A percentile compares a stretch with the other conserved stretches of the same genome.
These are phyloP conservation scores for Aporrectodea caliginosa DNA, from an alignment of 1,140 invertebrate species.

Conservation along the genomic window DNA sequence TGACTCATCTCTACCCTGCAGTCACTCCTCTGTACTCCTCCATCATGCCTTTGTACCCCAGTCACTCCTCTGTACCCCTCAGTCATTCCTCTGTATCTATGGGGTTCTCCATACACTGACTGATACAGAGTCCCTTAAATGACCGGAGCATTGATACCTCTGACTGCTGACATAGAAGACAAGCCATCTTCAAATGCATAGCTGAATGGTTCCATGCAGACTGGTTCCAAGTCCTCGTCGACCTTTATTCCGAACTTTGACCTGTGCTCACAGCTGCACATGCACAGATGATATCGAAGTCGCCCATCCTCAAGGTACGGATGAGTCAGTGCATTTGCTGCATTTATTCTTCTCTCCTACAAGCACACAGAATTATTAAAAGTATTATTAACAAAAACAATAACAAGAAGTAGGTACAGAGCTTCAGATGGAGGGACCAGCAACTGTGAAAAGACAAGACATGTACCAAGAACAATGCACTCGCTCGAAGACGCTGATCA, in stretches of 20 bases:
- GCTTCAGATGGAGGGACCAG: too few relatives aligned
- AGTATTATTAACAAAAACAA: too few relatives aligned
- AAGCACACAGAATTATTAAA: too few relatives aligned
- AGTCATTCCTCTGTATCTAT: too few relatives aligned
- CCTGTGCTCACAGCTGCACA: slow-evolving; percentile 93
- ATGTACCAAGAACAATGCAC: too few relatives aligned
- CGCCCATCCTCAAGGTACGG: slow-evolving; percentile 96
- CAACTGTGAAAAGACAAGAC: too few relatives aligned
- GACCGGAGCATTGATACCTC: not conserved
- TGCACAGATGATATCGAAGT: slow-evolving; percentile 97
- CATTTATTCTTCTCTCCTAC: slow-evolving; percentile 87
- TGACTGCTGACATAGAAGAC: slow-evolving; percentile 64
- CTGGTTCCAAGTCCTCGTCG: slow-evolving; percentile 82
- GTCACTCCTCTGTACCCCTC: too few relatives aligned
- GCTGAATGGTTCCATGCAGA: slow-evolving; percentile 80
- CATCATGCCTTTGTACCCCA: too few relatives aligned
- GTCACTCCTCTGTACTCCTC: too few relatives aligned
- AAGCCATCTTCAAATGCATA: slow-evolving; percentile 92
- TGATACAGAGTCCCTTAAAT: not conserved
- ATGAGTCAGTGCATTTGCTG: slow-evolving; percentile 88
- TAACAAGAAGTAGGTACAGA: too few relatives aligned
- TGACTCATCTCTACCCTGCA: not conserved
- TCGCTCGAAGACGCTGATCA: too few relatives aligned
- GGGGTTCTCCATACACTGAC: too few relatives aligned
- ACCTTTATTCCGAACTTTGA: slow-evolving; percentile 57